Evolutionary conservation across 2,888 invertebrate genomes (phyloP).

Genomic region (Steromphala cineraria): DNA sequence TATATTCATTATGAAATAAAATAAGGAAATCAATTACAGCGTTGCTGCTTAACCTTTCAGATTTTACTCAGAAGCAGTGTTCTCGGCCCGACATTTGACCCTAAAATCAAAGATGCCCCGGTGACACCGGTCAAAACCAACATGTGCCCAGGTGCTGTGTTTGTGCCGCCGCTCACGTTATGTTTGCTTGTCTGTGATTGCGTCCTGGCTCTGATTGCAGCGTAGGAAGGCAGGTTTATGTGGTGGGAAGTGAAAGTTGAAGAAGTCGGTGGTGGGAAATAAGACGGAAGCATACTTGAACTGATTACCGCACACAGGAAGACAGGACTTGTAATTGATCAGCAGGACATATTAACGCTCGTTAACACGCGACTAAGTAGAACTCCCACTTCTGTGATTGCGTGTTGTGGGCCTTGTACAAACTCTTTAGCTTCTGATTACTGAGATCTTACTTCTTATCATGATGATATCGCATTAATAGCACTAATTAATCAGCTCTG

Average conservation of each 20-base stretch:
- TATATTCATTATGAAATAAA: no score
- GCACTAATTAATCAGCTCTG: no score
- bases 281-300: neutral
- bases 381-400: no score
- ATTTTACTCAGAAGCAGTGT: neutral
- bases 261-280: neutral
- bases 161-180: neutral
- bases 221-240: neutral
- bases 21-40: no score
- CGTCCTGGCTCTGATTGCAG: neutral
- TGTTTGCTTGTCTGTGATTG: neutral
- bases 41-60: no score
- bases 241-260: neutral
- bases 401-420: no score
- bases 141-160: neutral
- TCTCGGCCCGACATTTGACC: neutral
- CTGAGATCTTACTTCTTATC: no score
- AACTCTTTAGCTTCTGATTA: no score
- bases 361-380: no score
- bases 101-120: neutral
- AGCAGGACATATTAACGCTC: no score
- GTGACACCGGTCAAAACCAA: neutral
- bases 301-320: neutral
- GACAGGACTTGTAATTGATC: neutral
- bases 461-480: no score